Percentiles rank a stretch among this genome's conserved stretches.
Conservation (phyloP, 2,888 invertebrate genomes). For the Temnothorax unifasciatus region DNA sequence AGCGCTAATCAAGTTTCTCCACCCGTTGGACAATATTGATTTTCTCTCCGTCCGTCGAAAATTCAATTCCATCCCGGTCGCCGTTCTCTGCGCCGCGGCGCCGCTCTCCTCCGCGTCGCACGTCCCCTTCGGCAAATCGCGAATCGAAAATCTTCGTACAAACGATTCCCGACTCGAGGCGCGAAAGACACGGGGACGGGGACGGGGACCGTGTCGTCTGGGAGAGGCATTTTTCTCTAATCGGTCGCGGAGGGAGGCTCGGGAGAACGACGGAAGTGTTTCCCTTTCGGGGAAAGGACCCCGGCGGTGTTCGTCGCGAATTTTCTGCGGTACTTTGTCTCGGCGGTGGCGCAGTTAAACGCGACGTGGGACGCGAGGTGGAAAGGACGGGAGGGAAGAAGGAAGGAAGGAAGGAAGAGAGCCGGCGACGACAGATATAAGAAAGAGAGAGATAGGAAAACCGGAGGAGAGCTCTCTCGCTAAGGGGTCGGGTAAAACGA, state of each 20-base stretch:
- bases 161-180: background rate
- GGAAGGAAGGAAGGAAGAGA: conserved; percentile 26
- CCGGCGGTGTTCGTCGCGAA: conserved; percentile 23
- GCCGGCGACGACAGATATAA: conserved; percentile 41
- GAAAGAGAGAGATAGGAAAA: conserved; percentile 10
- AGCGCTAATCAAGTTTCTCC: conserved; percentile 76
- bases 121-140: conserved; percentile 41
- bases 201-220: background rate
- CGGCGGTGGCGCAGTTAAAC: conserved; percentile 52
- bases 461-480: conserved; percentile 36
- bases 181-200: background rate
- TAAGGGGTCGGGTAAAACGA: conserved; percentile 46
- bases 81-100: background rate
- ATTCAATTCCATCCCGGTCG: conserved; percentile 67
- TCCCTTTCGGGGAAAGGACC: background rate
- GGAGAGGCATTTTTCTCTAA: conserved; percentile 26
- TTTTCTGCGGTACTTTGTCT: conserved; percentile 59
- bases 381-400: conserved; percentile 4
- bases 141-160: conserved; percentile 43
- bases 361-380: conserved; percentile 37
- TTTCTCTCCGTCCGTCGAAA: conserved; percentile 73
- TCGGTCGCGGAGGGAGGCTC: conserved; percentile 19
- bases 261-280: conserved; percentile 6
- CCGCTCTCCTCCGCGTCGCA: background rate
- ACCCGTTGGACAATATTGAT: conserved; percentile 76